phyloP scores from a whole-genome alignment of 2,888 invertebrate genomes.

The Pilophorus perplexus region DNA sequence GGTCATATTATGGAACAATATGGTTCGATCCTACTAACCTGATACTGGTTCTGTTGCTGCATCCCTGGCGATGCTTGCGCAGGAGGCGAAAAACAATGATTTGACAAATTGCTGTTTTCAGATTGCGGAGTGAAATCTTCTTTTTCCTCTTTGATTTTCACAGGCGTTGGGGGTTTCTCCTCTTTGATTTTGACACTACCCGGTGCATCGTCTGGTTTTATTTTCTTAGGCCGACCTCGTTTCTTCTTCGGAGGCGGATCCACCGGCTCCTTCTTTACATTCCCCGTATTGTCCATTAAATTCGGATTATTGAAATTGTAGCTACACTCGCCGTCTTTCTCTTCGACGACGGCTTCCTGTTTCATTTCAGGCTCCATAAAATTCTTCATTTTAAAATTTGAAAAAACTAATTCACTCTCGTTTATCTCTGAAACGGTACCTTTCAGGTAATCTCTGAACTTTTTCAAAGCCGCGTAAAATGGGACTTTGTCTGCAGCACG shows the following conservation, averaged over 20 bases:
- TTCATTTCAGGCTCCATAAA: conserved; percentile 39
- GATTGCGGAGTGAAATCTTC: conserved; percentile 34
- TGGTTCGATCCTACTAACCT: no score
- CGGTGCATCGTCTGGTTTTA: conserved; percentile 17
- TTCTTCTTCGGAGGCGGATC: conserved; percentile 33
- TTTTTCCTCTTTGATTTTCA: conserved; percentile 32
- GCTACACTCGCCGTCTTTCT: conserved; percentile 32
- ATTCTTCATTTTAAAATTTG: conserved; percentile 41
- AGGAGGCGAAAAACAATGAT: conserved; percentile 34
- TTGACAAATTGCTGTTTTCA: conserved; percentile 36
- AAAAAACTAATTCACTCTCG: conserved; percentile 81
- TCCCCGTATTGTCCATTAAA: conserved; percentile 31
- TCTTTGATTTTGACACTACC: conserved; percentile 24
- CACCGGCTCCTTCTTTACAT: conserved; percentile 9
- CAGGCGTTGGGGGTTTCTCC: conserved; percentile 32
- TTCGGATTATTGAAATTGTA: conserved; percentile 39
- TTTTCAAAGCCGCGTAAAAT: conserved; percentile 91
- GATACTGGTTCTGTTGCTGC: conserved; percentile 25
- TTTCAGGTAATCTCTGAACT: conserved; percentile 90
- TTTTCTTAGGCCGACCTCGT: conserved; percentile 39
- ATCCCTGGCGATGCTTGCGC: conserved; percentile 33
- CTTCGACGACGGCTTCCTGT: conserved; percentile 17
- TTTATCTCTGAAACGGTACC: conserved; percentile 80
- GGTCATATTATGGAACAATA: neutral
- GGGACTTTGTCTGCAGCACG: conserved; percentile 96